phyloP scores from a whole-genome alignment of 2,888 invertebrate genomes.

The Agrochola circellaris region DNA sequence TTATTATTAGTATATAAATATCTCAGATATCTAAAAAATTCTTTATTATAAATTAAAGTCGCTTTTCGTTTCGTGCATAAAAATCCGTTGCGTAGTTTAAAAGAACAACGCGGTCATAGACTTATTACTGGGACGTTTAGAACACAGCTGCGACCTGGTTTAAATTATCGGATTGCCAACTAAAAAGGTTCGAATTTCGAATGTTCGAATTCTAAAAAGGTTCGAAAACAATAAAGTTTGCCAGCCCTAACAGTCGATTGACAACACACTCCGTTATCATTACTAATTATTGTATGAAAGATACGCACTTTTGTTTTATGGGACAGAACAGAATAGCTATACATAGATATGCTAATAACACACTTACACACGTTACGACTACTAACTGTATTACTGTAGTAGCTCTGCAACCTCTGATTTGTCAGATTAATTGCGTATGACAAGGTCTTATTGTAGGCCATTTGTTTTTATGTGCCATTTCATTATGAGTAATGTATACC shows the following conservation, averaged over 20 bases:
- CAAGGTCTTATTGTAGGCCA: slow-evolving; percentile 47
- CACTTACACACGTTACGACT: slow-evolving; percentile 10
- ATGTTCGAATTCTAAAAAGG: too few species aligned
- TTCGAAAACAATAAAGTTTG: too few species aligned
- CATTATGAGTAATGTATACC: slow-evolving; percentile 27
- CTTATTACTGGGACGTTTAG: not conserved
- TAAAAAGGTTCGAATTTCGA: not conserved
- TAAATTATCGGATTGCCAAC: not conserved
- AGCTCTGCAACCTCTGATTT: slow-evolving; percentile 43
- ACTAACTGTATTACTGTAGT: slow-evolving; percentile 27
- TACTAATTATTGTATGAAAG: slow-evolving; percentile 76
- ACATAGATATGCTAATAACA: slow-evolving; percentile 46
- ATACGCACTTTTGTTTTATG: slow-evolving; percentile 76
- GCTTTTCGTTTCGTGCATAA: too few species aligned
- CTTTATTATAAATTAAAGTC: too few species aligned
- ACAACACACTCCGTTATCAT: slow-evolving; percentile 70
- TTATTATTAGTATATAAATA: too few species aligned
- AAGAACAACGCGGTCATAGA: too few species aligned
- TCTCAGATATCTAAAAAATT: too few species aligned
- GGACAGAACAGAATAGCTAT: slow-evolving; percentile 40
- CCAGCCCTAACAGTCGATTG: slow-evolving; percentile 62
- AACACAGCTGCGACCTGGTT: not conserved
- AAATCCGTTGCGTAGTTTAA: too few species aligned
- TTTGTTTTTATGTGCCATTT: slow-evolving; percentile 35
- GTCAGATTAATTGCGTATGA: slow-evolving; percentile 54